Evolutionary conservation across 2,797 vertebrate species (phyloP), one percentile per base, ranked within the genome.

Genomic region (Anomalospiza imberbis): DNA sequence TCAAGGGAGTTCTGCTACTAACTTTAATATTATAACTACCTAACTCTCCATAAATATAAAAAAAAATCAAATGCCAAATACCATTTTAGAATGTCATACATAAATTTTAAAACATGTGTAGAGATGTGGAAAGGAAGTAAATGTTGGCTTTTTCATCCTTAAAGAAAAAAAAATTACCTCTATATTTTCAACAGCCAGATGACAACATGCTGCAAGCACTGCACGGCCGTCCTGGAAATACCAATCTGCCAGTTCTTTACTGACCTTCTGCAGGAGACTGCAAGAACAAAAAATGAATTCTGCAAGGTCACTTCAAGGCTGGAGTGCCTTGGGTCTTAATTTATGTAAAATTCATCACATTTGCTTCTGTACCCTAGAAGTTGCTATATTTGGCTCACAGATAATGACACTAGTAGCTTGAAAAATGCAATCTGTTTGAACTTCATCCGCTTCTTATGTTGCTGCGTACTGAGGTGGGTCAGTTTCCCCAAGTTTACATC

Each of bases 141-240:
- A 2, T 34, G 8, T 26, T 70, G 25, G 18, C 9, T 29, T 87
- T 73, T 74, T 47, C 25, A 53, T 47, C 0, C 1, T 24, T 65
- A 47, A 51, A 51, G 32, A 57, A 32, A n/a, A 47, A 58, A 40
- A 40, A 48, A 17, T 80, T 98, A 99, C 99, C 98, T 99, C 98
- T 77, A 98, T 96, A 82, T 99, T 98, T 92, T 99, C 99, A 42
- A 99, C 98, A 54, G 99, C 98, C 34, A 99, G 96, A 95, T 99
- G 98, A 96, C 99, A 99, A 97, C 99, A 99, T 1, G 99, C 98
- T 6, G 99, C 99, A 51, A 99, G 97, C 7, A 99, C 98, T 13
- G 99, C 98, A 67, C 89, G 96, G 4, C 99, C 99, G 12, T 99
- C 98, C 97, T 99, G 99, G 91, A 99, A 99, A 97, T 99, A 99